Percentiles rank a stretch among this genome's conserved stretches.
Conservation (phyloP, 2,888 invertebrate species). For the Dioctria linearis region DNA sequence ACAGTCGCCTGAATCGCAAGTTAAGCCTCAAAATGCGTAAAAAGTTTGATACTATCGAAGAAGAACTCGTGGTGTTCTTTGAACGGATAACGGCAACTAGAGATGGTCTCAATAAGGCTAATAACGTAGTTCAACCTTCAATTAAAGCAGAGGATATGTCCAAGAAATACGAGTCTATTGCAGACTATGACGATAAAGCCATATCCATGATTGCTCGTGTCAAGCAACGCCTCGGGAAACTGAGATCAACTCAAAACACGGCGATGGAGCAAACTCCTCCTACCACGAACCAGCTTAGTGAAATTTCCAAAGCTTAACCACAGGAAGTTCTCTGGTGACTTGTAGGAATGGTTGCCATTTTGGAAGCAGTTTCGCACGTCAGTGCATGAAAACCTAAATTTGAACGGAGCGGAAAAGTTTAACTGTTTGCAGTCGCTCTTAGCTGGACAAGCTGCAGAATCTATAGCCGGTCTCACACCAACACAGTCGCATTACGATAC, state of each 20-base stretch:
- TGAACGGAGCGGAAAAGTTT: constrained; percentile 30
- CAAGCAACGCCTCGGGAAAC: neutral
- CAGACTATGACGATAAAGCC: constrained; percentile 3
- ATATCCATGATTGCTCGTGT: neutral
- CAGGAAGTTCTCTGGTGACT: too few relatives aligned
- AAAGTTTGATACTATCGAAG: neutral
- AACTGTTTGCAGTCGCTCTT: constrained; percentile 50
- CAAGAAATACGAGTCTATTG: too few relatives aligned
- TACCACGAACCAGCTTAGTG: neutral
- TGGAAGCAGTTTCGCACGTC: constrained; percentile 51
- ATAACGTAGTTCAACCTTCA: neutral
- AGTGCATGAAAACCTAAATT: constrained; percentile 34
- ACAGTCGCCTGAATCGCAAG: too few relatives aligned
- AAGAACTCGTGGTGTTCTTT: neutral
- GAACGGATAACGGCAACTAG: neutral
- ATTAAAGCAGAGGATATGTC: neutral
- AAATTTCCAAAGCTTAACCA: constrained; percentile 32
- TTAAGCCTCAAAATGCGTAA: too few relatives aligned
- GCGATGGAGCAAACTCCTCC: neutral
- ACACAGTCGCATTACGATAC: constrained; percentile 46
- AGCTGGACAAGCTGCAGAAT: constrained; percentile 48
- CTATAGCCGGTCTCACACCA: constrained; percentile 48
- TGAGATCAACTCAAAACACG: neutral
- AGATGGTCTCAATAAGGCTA: constrained; percentile 7
- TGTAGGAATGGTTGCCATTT: constrained; percentile 47